phyloP scores from a whole-genome alignment of 2,113 vertebrate species.

The Crotophaga sulcirostris region DNA sequence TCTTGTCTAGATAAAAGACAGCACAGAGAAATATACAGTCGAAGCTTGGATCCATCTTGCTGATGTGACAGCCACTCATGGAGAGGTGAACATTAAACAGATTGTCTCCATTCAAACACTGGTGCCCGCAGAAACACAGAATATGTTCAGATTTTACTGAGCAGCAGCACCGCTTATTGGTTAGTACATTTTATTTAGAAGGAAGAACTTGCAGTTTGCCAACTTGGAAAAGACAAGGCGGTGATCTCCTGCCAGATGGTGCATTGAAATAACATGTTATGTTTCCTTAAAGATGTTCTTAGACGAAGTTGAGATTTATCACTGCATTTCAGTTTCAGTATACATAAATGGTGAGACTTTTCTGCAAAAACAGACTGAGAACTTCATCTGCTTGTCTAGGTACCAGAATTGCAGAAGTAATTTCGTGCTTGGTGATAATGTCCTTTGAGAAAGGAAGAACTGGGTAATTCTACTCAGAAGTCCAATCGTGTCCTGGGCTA shows the following conservation, averaged over 20 bases:
- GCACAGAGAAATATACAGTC: slow-evolving; percentile 1
- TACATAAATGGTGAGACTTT: not conserved
- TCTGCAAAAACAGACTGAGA: not conserved
- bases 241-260: slow-evolving; percentile 23
- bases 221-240: slow-evolving; percentile 25
- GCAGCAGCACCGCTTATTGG: not conserved
- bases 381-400: not conserved
- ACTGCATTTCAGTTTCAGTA: not conserved
- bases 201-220: slow-evolving; percentile 23
- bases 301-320: not conserved
- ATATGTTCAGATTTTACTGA: slow-evolving; percentile 10
- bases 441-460: not conserved
- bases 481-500: too few relatives aligned
- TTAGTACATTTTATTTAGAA: slow-evolving; percentile 24
- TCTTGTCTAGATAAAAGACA: not conserved
- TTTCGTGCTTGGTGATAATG: not conserved
- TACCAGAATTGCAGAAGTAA: not conserved
- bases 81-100: slow-evolving; percentile 49
- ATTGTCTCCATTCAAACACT: slow-evolving; percentile 41
- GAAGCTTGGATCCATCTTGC: slow-evolving; percentile 4
- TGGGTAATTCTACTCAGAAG: too few relatives aligned
- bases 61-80: slow-evolving; percentile 30
- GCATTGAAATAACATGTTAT: not conserved
- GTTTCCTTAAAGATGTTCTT: not conserved
- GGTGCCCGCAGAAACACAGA: not conserved